These are phyloP conservation scores for Syngnathus typhle DNA, from an alignment of 2,113 vertebrate species.

Conservation along the genomic window DNA sequence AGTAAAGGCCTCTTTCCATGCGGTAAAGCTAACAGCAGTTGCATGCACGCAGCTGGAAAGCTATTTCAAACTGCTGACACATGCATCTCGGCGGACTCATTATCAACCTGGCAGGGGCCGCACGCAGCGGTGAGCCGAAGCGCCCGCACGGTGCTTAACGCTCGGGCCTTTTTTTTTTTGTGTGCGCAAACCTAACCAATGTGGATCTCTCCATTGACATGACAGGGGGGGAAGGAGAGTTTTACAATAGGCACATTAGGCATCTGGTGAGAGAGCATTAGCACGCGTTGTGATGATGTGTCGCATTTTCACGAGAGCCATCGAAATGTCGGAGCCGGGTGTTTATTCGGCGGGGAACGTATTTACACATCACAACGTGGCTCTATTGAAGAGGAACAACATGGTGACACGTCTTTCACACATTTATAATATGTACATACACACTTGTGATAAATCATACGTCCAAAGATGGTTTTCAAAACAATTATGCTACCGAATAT, in stretches of 20 bases:
- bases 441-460: too few relatives aligned
- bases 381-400: background rate
- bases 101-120: conserved; percentile 54
- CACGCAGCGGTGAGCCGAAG: conserved; percentile 26
- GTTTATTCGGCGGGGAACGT: conserved; percentile 15
- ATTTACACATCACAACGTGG: conserved; percentile 13
- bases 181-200: conserved; percentile 40
- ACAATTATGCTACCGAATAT: too few relatives aligned
- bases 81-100: conserved; percentile 59
- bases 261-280: background rate
- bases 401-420: background rate
- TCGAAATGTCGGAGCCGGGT: conserved; percentile 18
- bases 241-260: background rate
- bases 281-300: conserved; percentile 1
- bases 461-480: too few relatives aligned
- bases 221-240: conserved; percentile 7
- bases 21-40: conserved; percentile 20
- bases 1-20: conserved; percentile 14
- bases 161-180: conserved; percentile 27
- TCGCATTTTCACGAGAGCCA: conserved; percentile 16
- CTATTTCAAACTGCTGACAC: conserved; percentile 65
- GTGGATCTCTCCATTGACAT: conserved; percentile 27
- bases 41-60: conserved; percentile 38
- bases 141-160: conserved; percentile 41
- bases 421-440: background rate